Evolutionary conservation across 2,888 invertebrate genomes (phyloP).

Genomic region (Cephus rjabovi): DNA sequence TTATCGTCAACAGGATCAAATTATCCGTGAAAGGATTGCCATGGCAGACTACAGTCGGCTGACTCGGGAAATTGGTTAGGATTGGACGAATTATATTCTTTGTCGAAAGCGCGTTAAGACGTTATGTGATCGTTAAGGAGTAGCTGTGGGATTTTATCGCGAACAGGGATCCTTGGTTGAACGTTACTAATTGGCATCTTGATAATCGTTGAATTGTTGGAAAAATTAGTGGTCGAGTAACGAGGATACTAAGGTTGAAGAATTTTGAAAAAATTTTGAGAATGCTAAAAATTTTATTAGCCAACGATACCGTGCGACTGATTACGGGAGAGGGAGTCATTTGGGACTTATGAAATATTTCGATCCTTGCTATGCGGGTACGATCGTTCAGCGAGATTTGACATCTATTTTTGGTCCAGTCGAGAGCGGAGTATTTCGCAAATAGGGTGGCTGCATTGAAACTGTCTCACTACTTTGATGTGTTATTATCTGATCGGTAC

Average conservation of each 20-base stretch:
- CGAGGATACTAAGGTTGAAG: too few relatives aligned
- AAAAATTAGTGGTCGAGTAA: neutral
- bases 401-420: neutral
- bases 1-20: slow-evolving; percentile 58
- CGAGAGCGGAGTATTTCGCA: slow-evolving; percentile 14
- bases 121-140: slow-evolving; percentile 14
- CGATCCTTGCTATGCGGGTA: neutral
- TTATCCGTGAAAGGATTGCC: slow-evolving; percentile 49
- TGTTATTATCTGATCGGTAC: slow-evolving; percentile 28
- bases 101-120: neutral
- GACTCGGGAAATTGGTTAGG: slow-evolving; percentile 21
- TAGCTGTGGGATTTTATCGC: neutral
- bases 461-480: slow-evolving; percentile 1
- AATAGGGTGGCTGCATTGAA: slow-evolving; percentile 15
- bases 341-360: neutral
- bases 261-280: neutral
- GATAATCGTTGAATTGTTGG: neutral
- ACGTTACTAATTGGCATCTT: neutral
- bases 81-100: slow-evolving; percentile 3
- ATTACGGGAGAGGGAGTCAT: neutral
- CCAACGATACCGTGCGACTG: neutral
- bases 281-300: neutral
- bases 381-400: neutral
- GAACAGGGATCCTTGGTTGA: neutral
- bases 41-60: slow-evolving; percentile 38